A percentile compares a stretch with the other conserved stretches of the same genome.
Conservation (phyloP, 2,888 invertebrate genomes). For the Seira sanloemensis region DNA sequence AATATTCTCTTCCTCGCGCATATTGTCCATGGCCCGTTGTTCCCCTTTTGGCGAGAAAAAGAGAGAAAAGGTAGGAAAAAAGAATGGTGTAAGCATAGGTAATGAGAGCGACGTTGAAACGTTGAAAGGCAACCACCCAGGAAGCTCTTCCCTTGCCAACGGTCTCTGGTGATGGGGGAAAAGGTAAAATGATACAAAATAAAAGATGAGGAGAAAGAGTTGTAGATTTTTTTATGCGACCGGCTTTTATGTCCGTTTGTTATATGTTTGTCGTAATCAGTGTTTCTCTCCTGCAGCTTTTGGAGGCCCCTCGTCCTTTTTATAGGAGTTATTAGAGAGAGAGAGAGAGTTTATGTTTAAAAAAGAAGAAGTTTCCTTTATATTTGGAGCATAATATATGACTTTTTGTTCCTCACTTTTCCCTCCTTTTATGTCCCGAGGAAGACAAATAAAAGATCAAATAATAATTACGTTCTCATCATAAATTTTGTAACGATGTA, state of each 20-base stretch:
- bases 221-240: background rate
- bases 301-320: no score
- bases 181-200: background rate
- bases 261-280: background rate
- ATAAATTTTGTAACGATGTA: background rate
- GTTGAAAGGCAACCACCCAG: constrained; percentile 1
- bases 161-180: background rate
- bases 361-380: background rate
- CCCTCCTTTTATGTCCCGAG: background rate
- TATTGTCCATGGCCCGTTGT: background rate
- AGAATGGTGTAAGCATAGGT: background rate
- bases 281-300: background rate
- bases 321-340: no score
- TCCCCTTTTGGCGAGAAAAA: background rate
- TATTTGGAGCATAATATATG: constrained; percentile 1
- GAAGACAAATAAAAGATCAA: constrained; percentile 1
- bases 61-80: background rate
- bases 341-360: no score
- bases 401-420: constrained; percentile 7
- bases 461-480: background rate
- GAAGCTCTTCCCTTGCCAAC: background rate
- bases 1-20: background rate
- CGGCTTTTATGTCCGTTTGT: background rate
- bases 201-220: background rate
- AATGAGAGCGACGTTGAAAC: no score